Percentiles rank a stretch among this genome's conserved stretches.
phyloP scores from a whole-genome alignment of 2,113 vertebrate genomes.

The Pterophyllum scalare region DNA sequence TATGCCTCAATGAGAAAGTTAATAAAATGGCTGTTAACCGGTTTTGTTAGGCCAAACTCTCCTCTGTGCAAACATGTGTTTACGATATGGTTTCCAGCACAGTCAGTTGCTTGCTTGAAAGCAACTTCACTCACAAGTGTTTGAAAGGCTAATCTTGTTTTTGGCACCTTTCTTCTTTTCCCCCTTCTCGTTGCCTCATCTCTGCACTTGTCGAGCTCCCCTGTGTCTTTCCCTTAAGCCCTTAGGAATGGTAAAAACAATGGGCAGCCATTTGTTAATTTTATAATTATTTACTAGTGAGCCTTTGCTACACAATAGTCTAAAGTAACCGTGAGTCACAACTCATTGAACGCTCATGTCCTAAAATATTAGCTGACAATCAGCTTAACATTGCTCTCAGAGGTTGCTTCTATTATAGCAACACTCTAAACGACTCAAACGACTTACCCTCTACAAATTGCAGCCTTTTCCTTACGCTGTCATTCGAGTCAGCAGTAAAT shows the following conservation, averaged over 20 bases:
- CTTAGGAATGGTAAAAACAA: constrained; percentile 16
- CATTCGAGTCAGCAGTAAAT: constrained; percentile 82
- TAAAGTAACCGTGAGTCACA: constrained; percentile 2
- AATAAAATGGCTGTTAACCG: constrained; percentile 15
- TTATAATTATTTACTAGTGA: constrained; percentile 40
- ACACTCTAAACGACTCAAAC: constrained; percentile 41
- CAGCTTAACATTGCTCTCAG: constrained; percentile 22
- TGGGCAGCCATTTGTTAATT: constrained; percentile 29
- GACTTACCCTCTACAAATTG: constrained; percentile 32
- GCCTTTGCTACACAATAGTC: constrained; percentile 1
- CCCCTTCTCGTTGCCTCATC: background rate
- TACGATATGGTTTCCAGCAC: constrained; percentile 45
- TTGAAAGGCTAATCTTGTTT: constrained; percentile 66
- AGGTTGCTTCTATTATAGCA: constrained; percentile 44
- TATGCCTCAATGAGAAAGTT: constrained; percentile 1
- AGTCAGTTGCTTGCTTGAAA: constrained; percentile 37
- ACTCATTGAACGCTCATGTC: constrained; percentile 22
- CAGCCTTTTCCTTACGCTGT: constrained; percentile 68
- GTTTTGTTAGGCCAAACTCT: constrained; percentile 47
- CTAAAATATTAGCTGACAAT: constrained; percentile 35
- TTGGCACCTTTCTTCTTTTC: constrained; percentile 35
- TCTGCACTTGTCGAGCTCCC: constrained; percentile 19
- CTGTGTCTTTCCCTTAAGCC: constrained; percentile 32
- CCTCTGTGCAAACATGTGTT: constrained; percentile 56
- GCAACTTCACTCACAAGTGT: constrained; percentile 45